Evolutionary conservation across 2,113 vertebrate species (phyloP).

Genomic region (Trichechus manatus): DNA sequence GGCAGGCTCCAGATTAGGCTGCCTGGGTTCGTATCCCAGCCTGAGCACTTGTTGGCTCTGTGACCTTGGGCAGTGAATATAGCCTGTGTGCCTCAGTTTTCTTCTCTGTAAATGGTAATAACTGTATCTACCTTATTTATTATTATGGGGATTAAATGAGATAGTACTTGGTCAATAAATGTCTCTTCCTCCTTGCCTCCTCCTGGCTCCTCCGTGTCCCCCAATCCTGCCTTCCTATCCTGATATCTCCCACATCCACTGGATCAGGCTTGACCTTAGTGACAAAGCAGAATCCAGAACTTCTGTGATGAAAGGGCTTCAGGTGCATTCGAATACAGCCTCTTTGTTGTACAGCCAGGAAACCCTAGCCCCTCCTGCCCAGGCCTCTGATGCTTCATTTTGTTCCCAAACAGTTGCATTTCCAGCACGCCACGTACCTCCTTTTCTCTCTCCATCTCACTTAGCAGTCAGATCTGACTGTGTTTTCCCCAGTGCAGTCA

Average conservation of each 20-base stretch:
- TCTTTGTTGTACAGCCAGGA: neutral
- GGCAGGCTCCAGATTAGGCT: neutral
- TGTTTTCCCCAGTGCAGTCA: neutral
- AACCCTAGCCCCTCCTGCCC: neutral
- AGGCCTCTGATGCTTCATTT: neutral
- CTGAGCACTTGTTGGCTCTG: neutral
- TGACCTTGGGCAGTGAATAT: neutral
- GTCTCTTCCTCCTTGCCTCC: neutral
- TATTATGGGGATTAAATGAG: neutral
- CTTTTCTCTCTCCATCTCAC: conserved; percentile 16
- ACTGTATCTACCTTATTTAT: neutral
- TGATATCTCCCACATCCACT: neutral
- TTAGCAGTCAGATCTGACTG: neutral
- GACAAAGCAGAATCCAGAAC: neutral
- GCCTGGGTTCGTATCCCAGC: neutral
- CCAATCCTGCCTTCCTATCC: neutral
- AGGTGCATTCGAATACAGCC: neutral
- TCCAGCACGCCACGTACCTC: neutral
- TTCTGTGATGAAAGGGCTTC: neutral
- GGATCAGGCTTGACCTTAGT: neutral
- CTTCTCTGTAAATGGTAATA: neutral
- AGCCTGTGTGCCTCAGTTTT: conserved; percentile 8
- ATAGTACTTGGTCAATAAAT: neutral
- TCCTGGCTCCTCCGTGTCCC: neutral
- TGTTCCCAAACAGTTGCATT: neutral